Evolutionary conservation across 2,797 vertebrate genomes (phyloP).

Genomic region (Borostomias antarcticus): DNA sequence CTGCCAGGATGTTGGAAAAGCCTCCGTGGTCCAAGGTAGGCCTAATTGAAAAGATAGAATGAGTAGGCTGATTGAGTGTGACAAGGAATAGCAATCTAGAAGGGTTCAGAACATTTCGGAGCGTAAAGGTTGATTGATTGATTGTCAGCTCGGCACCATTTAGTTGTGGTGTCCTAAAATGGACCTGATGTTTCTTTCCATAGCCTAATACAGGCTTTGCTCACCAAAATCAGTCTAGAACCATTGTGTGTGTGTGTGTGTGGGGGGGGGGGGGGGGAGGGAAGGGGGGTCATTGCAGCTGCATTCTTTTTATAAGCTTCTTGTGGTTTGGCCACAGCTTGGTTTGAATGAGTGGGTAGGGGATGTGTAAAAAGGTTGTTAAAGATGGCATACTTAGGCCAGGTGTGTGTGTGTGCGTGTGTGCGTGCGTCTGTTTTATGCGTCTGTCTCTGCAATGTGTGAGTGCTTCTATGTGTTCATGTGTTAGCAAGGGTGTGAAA

Average conservation of each 20-base stretch:
- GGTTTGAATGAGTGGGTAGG: conserved; percentile 20
- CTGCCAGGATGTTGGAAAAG: conserved; percentile 12
- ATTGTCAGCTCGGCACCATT: not conserved
- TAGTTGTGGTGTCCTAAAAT: not conserved
- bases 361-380: conserved; percentile 49
- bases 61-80: not conserved
- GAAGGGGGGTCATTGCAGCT: conserved; percentile 50
- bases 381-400: conserved; percentile 53
- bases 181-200: conserved; percentile 10
- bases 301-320: conserved; percentile 51
- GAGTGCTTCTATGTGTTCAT: conserved; percentile 13
- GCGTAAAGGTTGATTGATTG: not conserved
- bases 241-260: not conserved
- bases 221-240: conserved; percentile 11
- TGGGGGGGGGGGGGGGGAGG: not conserved
- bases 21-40: not conserved
- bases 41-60: not conserved
- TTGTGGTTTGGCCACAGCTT: conserved; percentile 40
- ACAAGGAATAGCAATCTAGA: too few species aligned
- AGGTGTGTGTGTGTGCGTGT: conserved; percentile 51
- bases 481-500: conserved; percentile 49
- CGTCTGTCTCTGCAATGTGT: not conserved
- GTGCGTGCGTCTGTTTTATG: conserved; percentile 18
- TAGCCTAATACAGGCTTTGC: conserved; percentile 6
- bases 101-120: too few species aligned